A percentile compares a stretch with the other conserved stretches of the same genome.
phyloP scores from a whole-genome alignment of 2,888 invertebrate species.

The Aphelenchoides bicaudatus region DNA sequence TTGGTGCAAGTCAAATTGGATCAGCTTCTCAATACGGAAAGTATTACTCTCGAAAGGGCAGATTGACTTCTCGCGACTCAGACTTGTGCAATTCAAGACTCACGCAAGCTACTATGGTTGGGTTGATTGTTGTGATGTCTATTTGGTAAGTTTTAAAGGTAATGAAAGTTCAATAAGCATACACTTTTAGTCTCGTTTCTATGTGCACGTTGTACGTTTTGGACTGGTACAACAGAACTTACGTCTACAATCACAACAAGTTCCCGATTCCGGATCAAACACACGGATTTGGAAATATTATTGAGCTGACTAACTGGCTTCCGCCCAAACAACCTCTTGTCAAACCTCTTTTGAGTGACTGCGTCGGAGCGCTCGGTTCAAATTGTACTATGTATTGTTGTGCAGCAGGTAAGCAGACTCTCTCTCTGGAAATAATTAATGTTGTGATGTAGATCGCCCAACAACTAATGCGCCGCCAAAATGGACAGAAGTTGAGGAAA shows the following conservation, averaged over 20 bases:
- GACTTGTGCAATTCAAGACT: conserved; percentile 78
- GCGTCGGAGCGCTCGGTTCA: neutral
- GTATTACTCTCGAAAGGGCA: conserved; percentile 1
- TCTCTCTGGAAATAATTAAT: too few relatives aligned
- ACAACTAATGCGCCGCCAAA: neutral
- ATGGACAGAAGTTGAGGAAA: too few relatives aligned
- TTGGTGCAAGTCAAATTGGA: conserved; percentile 13
- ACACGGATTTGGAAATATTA: conserved; percentile 8
- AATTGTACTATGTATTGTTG: conserved; percentile 11
- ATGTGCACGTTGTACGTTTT: conserved; percentile 88
- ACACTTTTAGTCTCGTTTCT: conserved; percentile 74
- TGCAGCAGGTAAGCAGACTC: too few relatives aligned
- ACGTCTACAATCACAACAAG: conserved; percentile 20
- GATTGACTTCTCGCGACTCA: neutral
- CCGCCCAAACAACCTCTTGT: conserved; percentile 10
- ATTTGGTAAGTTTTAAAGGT: conserved; percentile 73
- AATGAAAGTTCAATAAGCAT: conserved; percentile 14
- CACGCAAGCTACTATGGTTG: conserved; percentile 82
- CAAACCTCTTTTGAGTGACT: conserved; percentile 8
- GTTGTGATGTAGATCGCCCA: neutral
- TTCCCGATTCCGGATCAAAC: conserved; percentile 7
- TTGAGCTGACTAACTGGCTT: conserved; percentile 3
- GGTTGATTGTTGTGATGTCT: conserved; percentile 88
- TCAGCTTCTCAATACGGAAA: conserved; percentile 13
- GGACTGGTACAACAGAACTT: conserved; percentile 73